Conservation (phyloP, 2,113 vertebrate genomes). For the Burhinus oedicnemus region DNA sequence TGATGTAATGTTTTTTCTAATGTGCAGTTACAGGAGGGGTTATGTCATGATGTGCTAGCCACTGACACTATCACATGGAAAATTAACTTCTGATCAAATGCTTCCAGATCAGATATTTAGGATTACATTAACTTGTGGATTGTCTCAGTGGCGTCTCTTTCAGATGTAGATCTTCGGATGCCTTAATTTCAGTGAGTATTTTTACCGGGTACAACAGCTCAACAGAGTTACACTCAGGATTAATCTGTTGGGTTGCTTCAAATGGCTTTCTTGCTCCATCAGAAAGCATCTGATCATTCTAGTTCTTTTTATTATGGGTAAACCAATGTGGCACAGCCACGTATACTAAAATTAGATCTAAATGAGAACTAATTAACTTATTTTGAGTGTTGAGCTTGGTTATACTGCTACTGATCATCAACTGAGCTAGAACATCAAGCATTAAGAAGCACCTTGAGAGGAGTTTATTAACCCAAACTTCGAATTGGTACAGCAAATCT, state of each 20-base stretch:
- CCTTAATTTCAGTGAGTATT: background rate
- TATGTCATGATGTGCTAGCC: background rate
- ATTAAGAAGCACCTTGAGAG: background rate
- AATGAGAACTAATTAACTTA: background rate
- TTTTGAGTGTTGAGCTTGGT: background rate
- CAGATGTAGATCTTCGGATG: background rate
- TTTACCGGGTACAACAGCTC: background rate
- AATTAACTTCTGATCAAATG: constrained; percentile 36
- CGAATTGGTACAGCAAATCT: background rate
- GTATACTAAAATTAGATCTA: background rate
- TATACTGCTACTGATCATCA: background rate
- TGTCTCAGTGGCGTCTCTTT: background rate
- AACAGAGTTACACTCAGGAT: background rate
- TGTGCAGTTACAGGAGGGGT: background rate
- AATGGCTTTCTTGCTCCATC: background rate
- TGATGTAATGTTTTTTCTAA: constrained; percentile 40
- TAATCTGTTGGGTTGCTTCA: background rate
- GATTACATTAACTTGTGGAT: background rate
- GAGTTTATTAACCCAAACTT: background rate
- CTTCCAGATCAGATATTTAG: constrained; percentile 53
- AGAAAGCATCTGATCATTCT: background rate
- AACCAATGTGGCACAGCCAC: background rate
- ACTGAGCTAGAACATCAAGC: background rate
- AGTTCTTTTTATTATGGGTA: background rate
- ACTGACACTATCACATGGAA: constrained; percentile 28